phyloP scores from a whole-genome alignment of 1,140 invertebrate genomes.

The Forficula auricularia region DNA sequence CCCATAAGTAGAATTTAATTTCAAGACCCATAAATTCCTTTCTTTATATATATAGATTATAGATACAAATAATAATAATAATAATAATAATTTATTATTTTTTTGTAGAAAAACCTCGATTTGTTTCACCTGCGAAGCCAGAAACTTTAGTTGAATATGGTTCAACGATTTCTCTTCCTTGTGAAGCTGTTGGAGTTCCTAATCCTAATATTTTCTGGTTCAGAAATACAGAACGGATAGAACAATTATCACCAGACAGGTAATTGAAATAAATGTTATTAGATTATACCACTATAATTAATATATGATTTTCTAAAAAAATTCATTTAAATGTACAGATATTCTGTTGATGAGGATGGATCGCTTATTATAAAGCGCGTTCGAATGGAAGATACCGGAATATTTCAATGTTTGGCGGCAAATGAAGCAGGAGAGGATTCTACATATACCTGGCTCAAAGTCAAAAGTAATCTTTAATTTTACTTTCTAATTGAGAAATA shows the following conservation, averaged over 20 bases:
- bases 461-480: constrained; percentile 72
- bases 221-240: constrained; percentile 41
- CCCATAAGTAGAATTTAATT: too few species aligned
- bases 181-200: constrained; percentile 59
- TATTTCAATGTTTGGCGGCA: constrained; percentile 85
- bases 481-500: too few species aligned
- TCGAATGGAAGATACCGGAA: constrained; percentile 71
- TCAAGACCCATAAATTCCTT: too few species aligned
- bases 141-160: constrained; percentile 69
- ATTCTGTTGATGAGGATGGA: constrained; percentile 55
- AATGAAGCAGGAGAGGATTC: constrained; percentile 81
- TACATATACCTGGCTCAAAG: constrained; percentile 78
- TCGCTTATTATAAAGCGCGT: constrained; percentile 67
- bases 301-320: too few species aligned
- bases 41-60: too few species aligned
- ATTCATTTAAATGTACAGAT: constrained; percentile 37
- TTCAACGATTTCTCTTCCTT: constrained; percentile 47
- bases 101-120: constrained; percentile 54
- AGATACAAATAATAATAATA: too few species aligned
- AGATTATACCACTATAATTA: too few species aligned
- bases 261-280: not conserved
- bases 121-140: constrained; percentile 40
- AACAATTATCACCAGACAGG: constrained; percentile 16
- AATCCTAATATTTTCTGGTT: constrained; percentile 63
- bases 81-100: too few species aligned